Base-by-base conservation (phyloP, 2,113 vertebrate genomes). In the Gyps fulvus region DNA sequence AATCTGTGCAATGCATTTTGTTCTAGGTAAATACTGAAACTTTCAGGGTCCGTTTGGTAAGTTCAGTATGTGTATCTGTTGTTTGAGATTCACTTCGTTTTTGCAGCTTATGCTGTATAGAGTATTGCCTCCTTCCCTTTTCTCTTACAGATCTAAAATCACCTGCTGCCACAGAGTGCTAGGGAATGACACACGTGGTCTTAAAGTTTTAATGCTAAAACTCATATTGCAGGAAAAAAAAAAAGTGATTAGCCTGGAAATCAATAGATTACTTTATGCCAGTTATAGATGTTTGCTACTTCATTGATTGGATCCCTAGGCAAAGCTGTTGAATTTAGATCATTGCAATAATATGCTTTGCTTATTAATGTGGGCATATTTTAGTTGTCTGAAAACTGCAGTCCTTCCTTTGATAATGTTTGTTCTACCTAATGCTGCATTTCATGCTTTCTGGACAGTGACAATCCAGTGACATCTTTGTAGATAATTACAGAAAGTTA, bases 41-140 rank as follows among this genome's bases (percentile, higher is more conserved):
- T 96, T 94, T 93, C 71, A 73, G 65, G 83, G 90, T 83, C 29
- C 5, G 1, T 34, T 92, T 92, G 90, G 81, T 97, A 90, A 95
- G 92, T 89, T 93, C 29, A 17, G 58, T 70, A 0, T 20, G 2
- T 59, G 34, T 0, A 0, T 43, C 79, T 73, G n/a, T 20, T 57
- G 36, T 55, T 45, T 1, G 3, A 82, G 61, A 45, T n/a, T 45
- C 27, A 6, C 49, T 61, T 83, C 3, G 3, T 58, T 87, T 92
- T 58, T 84, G 49, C 55, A 83, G 73, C 10, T 2, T n/a, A 4
- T 47, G 23, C 67, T 88, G 29, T 43, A 18, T 4, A 16, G 50
- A 61, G 4, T 9, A 2, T 55, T 69, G 43, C 11, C 4, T 78
- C 55, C 58, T 87, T 92, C 80, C 45, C 63, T 88, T 69, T 81